A percentile compares a stretch with the other conserved stretches of the same genome.
phyloP scores from a whole-genome alignment of 2,113 vertebrate species.

The Barnardius zonarius region DNA sequence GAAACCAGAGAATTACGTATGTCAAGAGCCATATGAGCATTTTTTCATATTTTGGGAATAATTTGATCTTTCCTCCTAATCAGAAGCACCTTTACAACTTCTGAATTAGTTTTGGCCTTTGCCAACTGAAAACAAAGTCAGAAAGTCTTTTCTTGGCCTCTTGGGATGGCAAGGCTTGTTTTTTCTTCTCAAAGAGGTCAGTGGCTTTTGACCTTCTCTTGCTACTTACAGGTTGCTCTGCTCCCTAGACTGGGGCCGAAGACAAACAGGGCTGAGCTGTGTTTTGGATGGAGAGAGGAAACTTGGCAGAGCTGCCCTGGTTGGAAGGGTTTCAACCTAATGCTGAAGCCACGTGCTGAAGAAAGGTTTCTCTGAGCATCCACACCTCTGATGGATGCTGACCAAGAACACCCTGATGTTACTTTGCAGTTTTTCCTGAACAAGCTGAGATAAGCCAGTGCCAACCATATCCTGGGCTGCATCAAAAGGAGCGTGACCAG shows the following conservation, averaged over 20 bases:
- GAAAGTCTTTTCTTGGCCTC: neutral
- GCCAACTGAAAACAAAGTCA: neutral
- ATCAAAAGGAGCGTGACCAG: no score
- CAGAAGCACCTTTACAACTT: neutral
- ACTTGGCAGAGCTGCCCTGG: neutral
- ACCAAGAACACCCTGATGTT: neutral
- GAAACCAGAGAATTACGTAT: neutral
- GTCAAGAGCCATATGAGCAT: neutral
- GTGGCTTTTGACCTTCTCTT: neutral
- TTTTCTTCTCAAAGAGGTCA: neutral
- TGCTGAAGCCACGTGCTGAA: neutral
- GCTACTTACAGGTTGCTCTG: neutral
- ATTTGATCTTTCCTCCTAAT: neutral
- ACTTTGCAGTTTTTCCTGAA: neutral
- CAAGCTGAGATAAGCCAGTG: neutral
- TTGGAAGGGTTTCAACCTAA: neutral
- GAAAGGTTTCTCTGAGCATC: neutral
- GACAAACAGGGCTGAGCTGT: neutral
- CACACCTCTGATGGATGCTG: neutral
- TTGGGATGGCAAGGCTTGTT: neutral
- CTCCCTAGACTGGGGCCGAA: neutral
- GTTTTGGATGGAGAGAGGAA: neutral
- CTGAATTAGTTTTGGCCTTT: neutral
- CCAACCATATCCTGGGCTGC: no score
- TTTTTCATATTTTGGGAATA: neutral